phyloP scores from a whole-genome alignment of 1,140 invertebrate species.

The Chrysomallon squamiferum region DNA sequence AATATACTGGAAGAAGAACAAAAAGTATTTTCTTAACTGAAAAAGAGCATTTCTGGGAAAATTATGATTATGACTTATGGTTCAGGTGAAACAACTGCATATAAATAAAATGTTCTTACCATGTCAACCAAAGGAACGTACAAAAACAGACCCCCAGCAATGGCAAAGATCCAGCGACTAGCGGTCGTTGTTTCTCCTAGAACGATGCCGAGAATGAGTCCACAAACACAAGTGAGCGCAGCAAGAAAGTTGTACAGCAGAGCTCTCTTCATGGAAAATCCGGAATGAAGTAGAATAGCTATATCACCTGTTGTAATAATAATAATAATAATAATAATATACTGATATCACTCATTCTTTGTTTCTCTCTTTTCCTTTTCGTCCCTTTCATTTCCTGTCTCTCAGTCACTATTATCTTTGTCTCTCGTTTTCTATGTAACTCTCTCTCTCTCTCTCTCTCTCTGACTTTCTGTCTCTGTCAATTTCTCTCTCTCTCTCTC shows the following conservation, averaged over 20 bases:
- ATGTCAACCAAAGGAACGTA: slow-evolving; percentile 73
- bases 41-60: no score
- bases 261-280: slow-evolving; percentile 72
- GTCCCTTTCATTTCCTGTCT: not conserved
- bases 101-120: no score
- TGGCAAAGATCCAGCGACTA: slow-evolving; percentile 68
- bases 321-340: not conserved
- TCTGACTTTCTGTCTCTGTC: not conserved
- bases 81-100: no score
- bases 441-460: not conserved
- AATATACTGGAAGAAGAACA: no score
- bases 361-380: not conserved
- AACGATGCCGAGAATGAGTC: slow-evolving; percentile 69
- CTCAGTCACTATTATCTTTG: not conserved
- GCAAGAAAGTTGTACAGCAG: slow-evolving; percentile 74
- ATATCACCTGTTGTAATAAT: slow-evolving; percentile 69
- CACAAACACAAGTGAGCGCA: slow-evolving; percentile 71
- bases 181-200: slow-evolving; percentile 59
- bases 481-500: no score
- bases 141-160: slow-evolving; percentile 72
- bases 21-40: no score
- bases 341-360: not conserved
- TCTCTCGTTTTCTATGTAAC: not conserved
- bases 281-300: slow-evolving; percentile 73
- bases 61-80: no score